Evolutionary conservation across 2,888 invertebrate species (phyloP).

Genomic region (Cerastis leucographa): DNA sequence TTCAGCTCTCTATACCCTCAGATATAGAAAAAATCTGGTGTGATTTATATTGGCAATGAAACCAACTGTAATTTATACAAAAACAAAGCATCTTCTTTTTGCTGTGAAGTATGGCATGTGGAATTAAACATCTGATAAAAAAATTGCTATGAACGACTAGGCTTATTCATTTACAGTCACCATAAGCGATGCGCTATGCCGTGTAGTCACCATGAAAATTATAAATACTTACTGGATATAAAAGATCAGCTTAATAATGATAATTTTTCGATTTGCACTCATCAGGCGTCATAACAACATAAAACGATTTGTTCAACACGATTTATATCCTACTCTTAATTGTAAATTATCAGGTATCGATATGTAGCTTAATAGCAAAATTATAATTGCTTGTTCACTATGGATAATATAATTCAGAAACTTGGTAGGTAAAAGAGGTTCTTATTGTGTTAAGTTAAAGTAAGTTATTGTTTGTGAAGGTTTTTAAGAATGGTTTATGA

Average conservation of each 20-base stretch:
- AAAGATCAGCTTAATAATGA: conserved; percentile 45
- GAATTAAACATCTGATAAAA: conserved; percentile 50
- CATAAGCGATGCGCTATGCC: conserved; percentile 40
- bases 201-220: conserved; percentile 31
- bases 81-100: conserved; percentile 50
- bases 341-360: conserved; percentile 73
- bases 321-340: conserved; percentile 63
- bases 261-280: conserved; percentile 61
- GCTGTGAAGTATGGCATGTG: conserved; percentile 55
- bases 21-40: conserved; percentile 35
- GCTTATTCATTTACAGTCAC: conserved; percentile 47
- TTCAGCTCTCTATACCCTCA: conserved; percentile 24
- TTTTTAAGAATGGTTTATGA: conserved; percentile 65
- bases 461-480: conserved; percentile 50
- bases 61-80: conserved; percentile 36
- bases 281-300: conserved; percentile 53
- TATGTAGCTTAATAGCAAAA: conserved; percentile 63
- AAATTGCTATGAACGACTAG: conserved; percentile 46
- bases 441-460: conserved; percentile 56
- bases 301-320: conserved; percentile 53
- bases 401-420: conserved; percentile 48
- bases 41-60: conserved; percentile 43
- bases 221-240: conserved; percentile 28
- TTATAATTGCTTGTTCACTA: conserved; percentile 65
- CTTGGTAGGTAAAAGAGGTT: conserved; percentile 44